phyloP scores from a whole-genome alignment of 1,140 invertebrate species.

The Lepidostoma basale region DNA sequence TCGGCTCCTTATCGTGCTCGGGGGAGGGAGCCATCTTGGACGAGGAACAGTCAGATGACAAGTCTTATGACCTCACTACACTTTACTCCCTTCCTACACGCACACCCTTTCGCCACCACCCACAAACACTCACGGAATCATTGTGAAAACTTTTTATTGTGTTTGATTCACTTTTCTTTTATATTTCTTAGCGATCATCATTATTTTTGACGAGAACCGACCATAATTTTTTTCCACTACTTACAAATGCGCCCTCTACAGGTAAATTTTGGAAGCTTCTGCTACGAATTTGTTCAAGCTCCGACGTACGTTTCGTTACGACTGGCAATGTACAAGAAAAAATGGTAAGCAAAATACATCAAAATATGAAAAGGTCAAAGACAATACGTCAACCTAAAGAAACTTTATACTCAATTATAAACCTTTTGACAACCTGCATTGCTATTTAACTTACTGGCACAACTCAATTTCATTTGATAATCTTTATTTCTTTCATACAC shows the following conservation, averaged over 20 bases:
- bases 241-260: conserved; percentile 50
- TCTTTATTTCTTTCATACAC: not conserved
- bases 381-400: too few relatives aligned
- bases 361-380: too few relatives aligned
- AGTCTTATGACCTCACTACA: conserved; percentile 60
- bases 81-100: conserved; percentile 51
- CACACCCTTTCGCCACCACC: conserved; percentile 29
- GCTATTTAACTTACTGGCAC: too few relatives aligned
- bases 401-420: too few relatives aligned
- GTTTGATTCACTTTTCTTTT: conserved; percentile 35
- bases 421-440: too few relatives aligned
- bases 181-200: conserved; percentile 52
- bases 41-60: conserved; percentile 62
- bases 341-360: too few relatives aligned
- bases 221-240: conserved; percentile 54
- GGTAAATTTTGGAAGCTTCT: conserved; percentile 34
- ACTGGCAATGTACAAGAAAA: not conserved
- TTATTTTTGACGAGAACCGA: conserved; percentile 57
- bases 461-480: too few relatives aligned
- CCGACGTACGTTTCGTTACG: not conserved
- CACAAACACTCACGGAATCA: conserved; percentile 32
- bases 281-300: not conserved
- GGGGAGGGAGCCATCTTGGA: conserved; percentile 74
- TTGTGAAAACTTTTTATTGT: conserved; percentile 21
- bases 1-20: conserved; percentile 72